phyloP scores from a whole-genome alignment of 1,140 invertebrate species.

The Brachionus calyciflorus region DNA sequence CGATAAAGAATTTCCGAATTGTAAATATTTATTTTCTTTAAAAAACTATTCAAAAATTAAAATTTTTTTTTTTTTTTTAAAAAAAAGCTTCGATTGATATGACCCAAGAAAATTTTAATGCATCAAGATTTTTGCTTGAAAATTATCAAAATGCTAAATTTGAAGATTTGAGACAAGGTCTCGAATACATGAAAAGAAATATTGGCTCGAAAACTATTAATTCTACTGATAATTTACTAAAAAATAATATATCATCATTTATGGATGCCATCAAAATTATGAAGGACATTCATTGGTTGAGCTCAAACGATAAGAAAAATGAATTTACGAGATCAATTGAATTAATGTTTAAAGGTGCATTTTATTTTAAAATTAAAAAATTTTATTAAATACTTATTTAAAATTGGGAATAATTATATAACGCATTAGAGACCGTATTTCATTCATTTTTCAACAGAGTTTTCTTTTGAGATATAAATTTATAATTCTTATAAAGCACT shows the following conservation, averaged over 20 bases:
- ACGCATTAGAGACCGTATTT: too few species aligned
- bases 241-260: constrained; percentile 45
- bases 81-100: constrained; percentile 46
- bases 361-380: neutral
- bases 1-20: constrained; percentile 32
- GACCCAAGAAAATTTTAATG: constrained; percentile 26
- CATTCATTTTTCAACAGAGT: too few species aligned
- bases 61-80: neutral
- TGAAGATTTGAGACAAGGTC: constrained; percentile 4
- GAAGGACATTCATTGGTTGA: constrained; percentile 40
- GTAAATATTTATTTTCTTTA: neutral
- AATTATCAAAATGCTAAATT: constrained; percentile 28
- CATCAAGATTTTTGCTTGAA: constrained; percentile 15
- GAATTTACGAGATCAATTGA: neutral
- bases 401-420: too few species aligned
- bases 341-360: constrained; percentile 1
- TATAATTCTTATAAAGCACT: too few species aligned
- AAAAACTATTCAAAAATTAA: neutral
- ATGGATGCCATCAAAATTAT: constrained; percentile 46
- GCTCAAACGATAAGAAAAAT: constrained; percentile 15
- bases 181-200: constrained; percentile 24
- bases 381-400: too few species aligned
- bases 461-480: too few species aligned
- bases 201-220: constrained; percentile 12
- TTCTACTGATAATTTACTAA: constrained; percentile 26